These are phyloP conservation scores for Crenuchus spilurus DNA, from an alignment of 2,797 vertebrate species.

Conservation along the genomic window DNA sequence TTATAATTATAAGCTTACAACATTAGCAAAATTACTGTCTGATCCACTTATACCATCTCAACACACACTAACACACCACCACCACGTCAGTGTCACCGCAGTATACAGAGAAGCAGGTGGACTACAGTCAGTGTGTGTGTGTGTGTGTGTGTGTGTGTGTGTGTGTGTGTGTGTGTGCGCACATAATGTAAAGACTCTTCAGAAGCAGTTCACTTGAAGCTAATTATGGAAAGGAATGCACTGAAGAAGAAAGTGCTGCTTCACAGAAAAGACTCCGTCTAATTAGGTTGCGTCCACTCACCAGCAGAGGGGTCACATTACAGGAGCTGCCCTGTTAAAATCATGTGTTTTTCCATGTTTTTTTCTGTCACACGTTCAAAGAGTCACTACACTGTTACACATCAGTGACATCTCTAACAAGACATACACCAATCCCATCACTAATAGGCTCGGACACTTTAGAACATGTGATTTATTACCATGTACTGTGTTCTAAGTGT, in stretches of 20 bases:
- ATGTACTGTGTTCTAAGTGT: slow-evolving; percentile 40
- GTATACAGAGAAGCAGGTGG: no score
- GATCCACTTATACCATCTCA: no score
- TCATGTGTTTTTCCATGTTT: slow-evolving; percentile 52
- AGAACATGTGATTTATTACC: slow-evolving; percentile 3
- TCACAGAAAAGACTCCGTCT: slow-evolving; percentile 53
- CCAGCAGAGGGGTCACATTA: slow-evolving; percentile 64
- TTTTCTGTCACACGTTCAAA: slow-evolving; percentile 29
- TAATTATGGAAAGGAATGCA: slow-evolving; percentile 66
- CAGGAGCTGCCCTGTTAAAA: slow-evolving; percentile 61
- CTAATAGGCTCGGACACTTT: slow-evolving; percentile 34
- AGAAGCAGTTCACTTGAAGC: slow-evolving; percentile 50
- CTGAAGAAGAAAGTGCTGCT: slow-evolving; percentile 65
- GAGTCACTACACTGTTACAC: slow-evolving; percentile 63
- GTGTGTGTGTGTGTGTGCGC: no score
- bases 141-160: no score
- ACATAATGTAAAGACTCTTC: slow-evolving; percentile 47
- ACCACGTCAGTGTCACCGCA: no score
- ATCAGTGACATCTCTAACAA: slow-evolving; percentile 69
- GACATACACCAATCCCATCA: slow-evolving; percentile 41
- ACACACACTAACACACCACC: no score
- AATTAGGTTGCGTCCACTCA: slow-evolving; percentile 70
- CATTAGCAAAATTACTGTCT: no score
- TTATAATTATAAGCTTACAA: no score
- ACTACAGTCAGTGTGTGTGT: no score